Evolutionary conservation across 2,888 invertebrate genomes (phyloP).

Genomic region (Caenorhabditis zanzibari): DNA sequence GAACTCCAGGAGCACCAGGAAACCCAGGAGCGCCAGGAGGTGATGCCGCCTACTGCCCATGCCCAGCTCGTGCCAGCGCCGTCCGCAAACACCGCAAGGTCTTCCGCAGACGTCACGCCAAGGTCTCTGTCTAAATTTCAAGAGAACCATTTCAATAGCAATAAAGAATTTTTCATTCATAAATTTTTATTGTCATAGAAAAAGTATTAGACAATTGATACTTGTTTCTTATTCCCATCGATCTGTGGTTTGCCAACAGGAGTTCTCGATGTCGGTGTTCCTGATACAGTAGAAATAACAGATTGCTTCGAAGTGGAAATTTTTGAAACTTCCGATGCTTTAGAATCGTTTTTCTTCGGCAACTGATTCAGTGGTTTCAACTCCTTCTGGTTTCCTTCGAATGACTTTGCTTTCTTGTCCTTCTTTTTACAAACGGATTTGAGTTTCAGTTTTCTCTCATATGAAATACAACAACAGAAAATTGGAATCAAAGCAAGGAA

Average conservation of each 20-base stretch:
- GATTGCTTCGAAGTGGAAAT: neutral
- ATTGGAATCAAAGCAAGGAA: neutral
- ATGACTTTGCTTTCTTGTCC: neutral
- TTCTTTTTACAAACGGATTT: neutral
- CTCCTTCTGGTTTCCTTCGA: neutral
- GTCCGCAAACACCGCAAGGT: conserved; percentile 62
- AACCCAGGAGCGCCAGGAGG: conserved; percentile 67
- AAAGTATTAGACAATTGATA: neutral
- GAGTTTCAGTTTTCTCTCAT: neutral
- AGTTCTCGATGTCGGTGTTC: neutral
- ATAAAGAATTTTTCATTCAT: conserved; percentile 25
- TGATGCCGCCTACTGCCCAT: conserved; percentile 68
- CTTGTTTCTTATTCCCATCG: too few species aligned
- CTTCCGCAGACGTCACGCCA: conserved; percentile 63
- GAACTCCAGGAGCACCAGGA: conserved; percentile 65
- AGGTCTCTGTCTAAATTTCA: conserved; percentile 47
- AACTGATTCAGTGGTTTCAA: neutral
- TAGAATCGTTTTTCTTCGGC: too few species aligned
- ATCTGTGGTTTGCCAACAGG: neutral
- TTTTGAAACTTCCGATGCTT: neutral
- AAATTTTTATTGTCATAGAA: neutral
- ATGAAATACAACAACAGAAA: neutral
- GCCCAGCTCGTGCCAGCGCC: conserved; percentile 58
- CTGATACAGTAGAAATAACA: neutral
- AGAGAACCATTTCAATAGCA: neutral